Evolutionary conservation across 2,888 invertebrate species (phyloP).

Genomic region (Anthophora plumipes): DNA sequence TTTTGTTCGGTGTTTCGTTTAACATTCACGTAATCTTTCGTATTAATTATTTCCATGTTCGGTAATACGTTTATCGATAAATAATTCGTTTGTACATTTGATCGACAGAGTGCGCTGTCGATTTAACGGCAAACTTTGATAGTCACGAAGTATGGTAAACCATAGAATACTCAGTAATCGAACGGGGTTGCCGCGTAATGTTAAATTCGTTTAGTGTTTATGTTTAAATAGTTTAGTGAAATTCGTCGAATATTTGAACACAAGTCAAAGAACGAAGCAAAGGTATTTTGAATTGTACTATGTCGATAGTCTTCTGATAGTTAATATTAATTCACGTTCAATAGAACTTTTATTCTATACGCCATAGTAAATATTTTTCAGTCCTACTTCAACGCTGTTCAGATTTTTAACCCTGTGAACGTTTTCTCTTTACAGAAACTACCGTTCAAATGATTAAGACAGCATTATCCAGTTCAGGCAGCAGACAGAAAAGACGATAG

Average conservation of each 20-base stretch:
- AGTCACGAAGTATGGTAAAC: constrained; percentile 12
- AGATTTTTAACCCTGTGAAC: neutral
- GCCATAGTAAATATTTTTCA: too few species aligned
- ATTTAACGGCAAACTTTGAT: neutral
- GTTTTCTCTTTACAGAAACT: constrained; percentile 26
- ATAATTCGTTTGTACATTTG: neutral
- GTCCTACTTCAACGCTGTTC: too few species aligned
- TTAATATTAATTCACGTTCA: too few species aligned
- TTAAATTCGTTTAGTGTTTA: neutral
- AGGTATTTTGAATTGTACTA: neutral
- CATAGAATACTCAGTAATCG: neutral
- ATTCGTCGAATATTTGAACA: neutral
- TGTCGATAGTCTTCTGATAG: neutral
- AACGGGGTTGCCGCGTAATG: neutral
- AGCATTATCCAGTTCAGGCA: constrained; percentile 20
- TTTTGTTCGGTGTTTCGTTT: neutral
- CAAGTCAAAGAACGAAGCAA: too few species aligned
- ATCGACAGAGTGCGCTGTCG: neutral
- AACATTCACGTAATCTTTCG: neutral
- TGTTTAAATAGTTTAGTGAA: neutral
- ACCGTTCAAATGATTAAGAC: constrained; percentile 26
- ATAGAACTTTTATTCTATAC: too few species aligned
- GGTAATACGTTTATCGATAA: constrained; percentile 1
- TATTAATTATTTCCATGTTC: neutral
- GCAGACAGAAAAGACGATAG: constrained; percentile 46